Percentiles rank a stretch among this genome's conserved stretches.
Evolutionary conservation across 2,797 vertebrate species (phyloP).

Genomic region (Rhinophrynus dorsalis): DNA sequence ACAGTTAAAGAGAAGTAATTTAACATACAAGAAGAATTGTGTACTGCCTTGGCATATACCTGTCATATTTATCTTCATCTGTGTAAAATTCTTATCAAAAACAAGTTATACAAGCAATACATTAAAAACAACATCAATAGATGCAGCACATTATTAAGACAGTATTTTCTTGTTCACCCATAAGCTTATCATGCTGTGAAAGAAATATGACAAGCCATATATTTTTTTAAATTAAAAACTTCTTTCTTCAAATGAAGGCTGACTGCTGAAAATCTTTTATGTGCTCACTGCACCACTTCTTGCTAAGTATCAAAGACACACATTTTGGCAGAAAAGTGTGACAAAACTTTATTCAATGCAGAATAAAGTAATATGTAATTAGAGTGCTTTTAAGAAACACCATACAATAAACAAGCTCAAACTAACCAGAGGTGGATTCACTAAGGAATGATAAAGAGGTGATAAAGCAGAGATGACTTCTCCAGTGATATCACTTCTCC

Average conservation of each 20-base stretch:
- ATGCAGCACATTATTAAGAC: conserved; percentile 39
- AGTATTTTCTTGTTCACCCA: conserved; percentile 40
- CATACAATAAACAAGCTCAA: too few species aligned
- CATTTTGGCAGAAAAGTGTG: background rate
- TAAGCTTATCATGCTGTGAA: conserved; percentile 48
- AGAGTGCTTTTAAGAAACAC: too few species aligned
- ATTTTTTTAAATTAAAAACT: conserved; percentile 44
- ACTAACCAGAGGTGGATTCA: too few species aligned
- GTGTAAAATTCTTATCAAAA: conserved; percentile 34
- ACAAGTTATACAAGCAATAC: conserved; percentile 32
- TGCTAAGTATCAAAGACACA: background rate
- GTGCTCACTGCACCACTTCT: background rate
- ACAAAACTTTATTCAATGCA: background rate
- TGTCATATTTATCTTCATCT: conserved; percentile 41
- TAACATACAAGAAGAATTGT: conserved; percentile 16
- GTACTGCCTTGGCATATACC: conserved; percentile 10
- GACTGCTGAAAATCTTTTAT: conserved; percentile 9
- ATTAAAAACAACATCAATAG: conserved; percentile 36
- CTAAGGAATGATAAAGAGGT: too few species aligned
- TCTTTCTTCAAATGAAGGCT: conserved; percentile 14
- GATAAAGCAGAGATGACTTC: too few species aligned
- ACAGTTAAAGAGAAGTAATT: conserved; percentile 27
- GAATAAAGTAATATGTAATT: background rate
- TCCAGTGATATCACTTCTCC: too few species aligned
- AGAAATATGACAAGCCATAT: conserved; percentile 35